Evolutionary conservation across 2,888 invertebrate genomes (phyloP), one percentile per base, ranked within the genome.

Genomic region (Aradus depressus): DNA sequence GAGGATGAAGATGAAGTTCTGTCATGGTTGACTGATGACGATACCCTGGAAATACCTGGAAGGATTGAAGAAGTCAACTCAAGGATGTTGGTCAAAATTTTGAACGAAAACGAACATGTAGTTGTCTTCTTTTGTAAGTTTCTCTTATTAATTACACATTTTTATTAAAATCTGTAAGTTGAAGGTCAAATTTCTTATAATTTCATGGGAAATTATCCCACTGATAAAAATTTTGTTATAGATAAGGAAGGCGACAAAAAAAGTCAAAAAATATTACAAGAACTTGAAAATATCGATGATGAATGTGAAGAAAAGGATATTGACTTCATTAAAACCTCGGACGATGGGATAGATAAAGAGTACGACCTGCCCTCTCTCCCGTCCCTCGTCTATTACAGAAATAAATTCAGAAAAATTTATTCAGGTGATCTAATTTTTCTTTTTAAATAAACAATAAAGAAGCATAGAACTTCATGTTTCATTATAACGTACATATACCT

Each of bases 71-170:
- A 92, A 70, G 89, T 92, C 31, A 92, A 92, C 64, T 75, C 79
- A 1, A 83, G 77, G 65, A 91, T 92, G 90, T 70, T 92, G 65
- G 90, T 91, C 63, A 90, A 89, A 65, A 84, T 91, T 59, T 72
- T 92, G 56, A 78, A 82, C 54, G 87, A 88, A 66, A 87, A 88
- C 60, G 84, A 89, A 61, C 84, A 88, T 63, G 82, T 91, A 43
- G 91, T 91, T 41, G 90, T 91, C 16, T 89, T 90, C 67, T 92
- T 92, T 73, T 92, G 90, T 91, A 73, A 80, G 87, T 76, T 56
- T 41, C 25, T 18, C 22, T 37, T 8, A 8, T 37, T 6, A 10
- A 28, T 10, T 28, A 8, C 28, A 28, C 28, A 28, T 28, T 28
- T 28, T 28, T 28, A 28, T 28, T 28, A 10, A 12, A 26, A 31